Base-by-base conservation (phyloP, 2,113 vertebrate genomes). In the Lagopus muta region DNA sequence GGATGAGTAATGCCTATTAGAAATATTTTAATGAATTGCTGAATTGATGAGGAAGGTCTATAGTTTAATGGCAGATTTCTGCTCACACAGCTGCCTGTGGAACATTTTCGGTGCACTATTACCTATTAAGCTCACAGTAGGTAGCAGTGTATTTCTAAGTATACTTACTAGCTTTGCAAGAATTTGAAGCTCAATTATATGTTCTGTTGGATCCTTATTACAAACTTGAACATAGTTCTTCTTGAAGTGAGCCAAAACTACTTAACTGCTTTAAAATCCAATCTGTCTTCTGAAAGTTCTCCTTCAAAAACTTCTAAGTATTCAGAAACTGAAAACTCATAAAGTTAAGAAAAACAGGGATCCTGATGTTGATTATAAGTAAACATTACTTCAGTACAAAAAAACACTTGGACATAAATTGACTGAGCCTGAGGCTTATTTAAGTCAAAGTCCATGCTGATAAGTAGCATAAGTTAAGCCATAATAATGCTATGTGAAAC, bases 1-100 rank as follows among this genome's bases (percentile, higher is more conserved):
- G 17, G 50, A 74, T 80, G 61, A 91, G 47, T 88, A 93, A 95
- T 83, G 42, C 6, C 52, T 92, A 83, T 86, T 78, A 91, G 55
- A 88, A 94, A 75, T 83, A 81, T 77, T 94, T 88, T 94, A 95
- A 96, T 95, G 72, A 90, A 92, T 81, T 91, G 90, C 38, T 90
- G 76, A 83, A 86, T 93, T 93, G 72, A 73, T 90, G 17, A 38
- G 17, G 86, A 84, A 94, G 42, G 69, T 94, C 50, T 95, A 93
- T 45, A 78, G 86, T 83, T 88, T 95, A 95, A 93, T 67, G 34
- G 79, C 48, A 92, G 28, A 81, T 64, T 92, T 95, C 93, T 93
- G 38, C 82, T 94, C 90, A 86, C 76, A 67, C 82, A 95, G 88
- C 72, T 88, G 32, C 71, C 86, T 83, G 18, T 74, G 88, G 24